Evolutionary conservation across 2,888 invertebrate genomes (phyloP), one percentile per base, ranked within the genome.

Genomic region (Eupeodes luniger): DNA sequence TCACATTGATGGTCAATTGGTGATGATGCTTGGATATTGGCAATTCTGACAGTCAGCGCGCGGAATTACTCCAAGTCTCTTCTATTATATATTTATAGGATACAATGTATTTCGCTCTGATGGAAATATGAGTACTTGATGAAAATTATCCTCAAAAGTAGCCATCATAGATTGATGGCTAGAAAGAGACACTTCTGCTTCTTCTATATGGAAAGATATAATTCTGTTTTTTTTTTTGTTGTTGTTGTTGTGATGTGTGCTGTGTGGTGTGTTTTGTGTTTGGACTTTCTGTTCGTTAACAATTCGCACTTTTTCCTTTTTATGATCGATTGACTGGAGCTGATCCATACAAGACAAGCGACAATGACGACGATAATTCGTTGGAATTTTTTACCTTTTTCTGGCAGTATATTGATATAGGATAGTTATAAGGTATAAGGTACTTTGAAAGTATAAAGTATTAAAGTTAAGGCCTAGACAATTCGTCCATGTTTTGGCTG

Each of bases 281-380:
- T 51, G 59, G 53, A 34, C 62, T 79, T 59, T 72, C 44, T 59
- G 64, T 81, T 76, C 79, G 88, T 88, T 88, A 81, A 59, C 69
- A 76, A 84, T 84, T 87, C 57, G 88, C 77, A 81, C 77, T 81
- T 84, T 85, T 88, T 78, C 66, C 64, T 40, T 81, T 67, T 78
- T 85, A 88, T 88, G 88, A 88, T 85, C 88, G 81, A 88, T 88
- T 88, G 88, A 88, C 88, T 88, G 78, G 53, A 85, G 85, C 88
- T 88, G 88, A 88, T 88, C 88, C 85, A 88, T 88, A 88, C 88
- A 88, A 67, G 88, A 88, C 88, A 88, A 88, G 85, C 88, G 88
- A 88, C 88, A 88, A 88, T 88, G 88, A 88, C 88, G 88, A 78
- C 59, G 88, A 88, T 85, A 88, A 88, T 88, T 88, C 88, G 85